These are phyloP conservation scores for Aplodontia rufa DNA, from an alignment of 2,113 vertebrate species.

Conservation along the genomic window DNA sequence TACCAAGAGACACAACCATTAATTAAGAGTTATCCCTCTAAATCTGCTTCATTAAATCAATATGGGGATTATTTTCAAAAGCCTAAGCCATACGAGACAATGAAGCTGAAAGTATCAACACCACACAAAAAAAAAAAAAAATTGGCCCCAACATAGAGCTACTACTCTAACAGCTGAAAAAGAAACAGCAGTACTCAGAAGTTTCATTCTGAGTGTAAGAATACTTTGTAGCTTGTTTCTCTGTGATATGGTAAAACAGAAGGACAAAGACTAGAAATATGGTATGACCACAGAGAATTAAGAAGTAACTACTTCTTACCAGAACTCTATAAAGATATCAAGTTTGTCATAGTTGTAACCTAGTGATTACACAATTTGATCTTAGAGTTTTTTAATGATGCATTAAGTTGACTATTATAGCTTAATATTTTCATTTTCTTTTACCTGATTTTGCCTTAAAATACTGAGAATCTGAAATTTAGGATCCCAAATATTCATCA, in stretches of 20 bases:
- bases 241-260: not conserved
- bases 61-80: not conserved
- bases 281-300: not conserved
- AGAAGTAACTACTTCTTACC: not conserved
- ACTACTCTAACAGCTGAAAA: not conserved
- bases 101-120: not conserved
- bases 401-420: not conserved
- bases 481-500: not conserved
- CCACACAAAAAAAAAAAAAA: no score
- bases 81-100: not conserved
- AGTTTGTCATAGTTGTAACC: not conserved
- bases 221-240: not conserved
- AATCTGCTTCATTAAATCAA: not conserved
- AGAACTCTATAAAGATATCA: not conserved
- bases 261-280: not conserved
- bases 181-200: not conserved
- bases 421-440: conserved; percentile 27
- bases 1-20: not conserved
- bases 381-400: not conserved
- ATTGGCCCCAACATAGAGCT: not conserved
- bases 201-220: not conserved
- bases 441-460: conserved; percentile 22
- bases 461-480: not conserved
- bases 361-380: not conserved
- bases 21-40: not conserved